Evolutionary conservation across 2,888 invertebrate genomes (phyloP), one percentile per base, ranked within the genome.

Genomic region (Melipona bicolor): DNA sequence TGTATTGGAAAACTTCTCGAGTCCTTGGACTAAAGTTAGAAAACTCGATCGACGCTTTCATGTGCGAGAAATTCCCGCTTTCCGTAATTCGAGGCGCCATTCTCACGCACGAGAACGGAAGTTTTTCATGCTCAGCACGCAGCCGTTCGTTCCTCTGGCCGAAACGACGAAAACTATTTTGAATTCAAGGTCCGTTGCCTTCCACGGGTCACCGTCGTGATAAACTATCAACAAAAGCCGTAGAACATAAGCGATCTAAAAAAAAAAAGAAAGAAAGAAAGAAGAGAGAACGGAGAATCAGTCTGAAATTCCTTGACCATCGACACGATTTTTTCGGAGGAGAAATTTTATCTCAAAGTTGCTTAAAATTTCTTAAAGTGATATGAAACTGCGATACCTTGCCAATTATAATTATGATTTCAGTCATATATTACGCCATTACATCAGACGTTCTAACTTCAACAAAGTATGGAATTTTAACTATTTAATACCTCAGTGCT

Each of bases 61-160:
- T 61, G 17, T 13, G n/a, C 72, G 54, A 81, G 59, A 67, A 78
- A 81, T 81, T 65, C 59, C 43, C 64, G 72, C 52, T 73, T 73
- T 64, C 61, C 61, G 76, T 70, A 79, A 79, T 72, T 59, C 79
- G 67, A 71, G 71, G 75, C 77, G 79, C 80, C 64, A 85, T 84
- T 88, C 86, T 81, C 85, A 77, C 82, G 73, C 54, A 52, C 75
- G 72, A 73, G 73, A 80, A 69, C 78, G 79, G 83, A 83, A 85
- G 87, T 83, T 87, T 87, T 86, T 89, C 85, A 92, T 92, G 86
- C 91, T 84, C 71, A 85, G 88, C 91, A 90, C 91, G 92, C 81
- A 86, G 54, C 43, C 78, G 79, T 81, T 80, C 80, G 82, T 81
- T 80, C 80, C 65, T 68, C 50, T 69, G 69, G 56, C 32, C 73